Evolutionary conservation across 2,888 invertebrate genomes (phyloP).

Genomic region (Bruchidius siliquastri): DNA sequence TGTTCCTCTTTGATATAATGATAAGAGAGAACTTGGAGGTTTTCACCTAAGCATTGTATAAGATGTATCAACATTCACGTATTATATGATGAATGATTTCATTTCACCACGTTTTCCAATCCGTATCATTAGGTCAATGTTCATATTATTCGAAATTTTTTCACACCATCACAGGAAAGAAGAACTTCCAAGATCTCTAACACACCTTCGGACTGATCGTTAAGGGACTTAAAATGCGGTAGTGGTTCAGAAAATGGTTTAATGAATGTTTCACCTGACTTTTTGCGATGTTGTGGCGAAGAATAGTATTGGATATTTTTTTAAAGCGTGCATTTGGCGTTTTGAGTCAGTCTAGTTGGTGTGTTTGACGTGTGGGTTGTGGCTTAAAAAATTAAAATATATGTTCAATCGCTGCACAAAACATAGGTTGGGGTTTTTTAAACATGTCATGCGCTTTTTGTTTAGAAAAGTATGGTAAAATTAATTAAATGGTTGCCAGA

Average conservation of each 20-base stretch:
- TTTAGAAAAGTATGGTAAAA: no score
- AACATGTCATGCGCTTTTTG: no score
- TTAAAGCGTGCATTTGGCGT: not conserved
- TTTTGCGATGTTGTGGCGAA: not conserved
- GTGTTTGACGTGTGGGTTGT: not conserved
- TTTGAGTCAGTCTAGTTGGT: not conserved
- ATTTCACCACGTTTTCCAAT: no score
- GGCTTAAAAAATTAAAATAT: not conserved
- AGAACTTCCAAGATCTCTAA: not conserved
- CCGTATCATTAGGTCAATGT: not conserved
- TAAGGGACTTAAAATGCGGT: not conserved
- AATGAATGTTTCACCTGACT: not conserved
- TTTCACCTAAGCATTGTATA: not conserved
- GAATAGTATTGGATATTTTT: not conserved
- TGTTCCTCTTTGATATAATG: constrained; percentile 20
- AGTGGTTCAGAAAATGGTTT: not conserved
- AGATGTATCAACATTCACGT: no score
- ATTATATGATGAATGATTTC: no score
- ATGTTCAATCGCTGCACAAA: no score
- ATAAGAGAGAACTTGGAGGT: not conserved
- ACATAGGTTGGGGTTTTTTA: no score
- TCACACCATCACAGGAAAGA: not conserved
- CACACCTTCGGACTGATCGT: not conserved
- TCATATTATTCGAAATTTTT: not conserved
- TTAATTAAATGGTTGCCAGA: no score